Conservation (phyloP, 37 sponge, comb jelly and placozoan genomes). For the Dysidea cf. avara region DNA sequence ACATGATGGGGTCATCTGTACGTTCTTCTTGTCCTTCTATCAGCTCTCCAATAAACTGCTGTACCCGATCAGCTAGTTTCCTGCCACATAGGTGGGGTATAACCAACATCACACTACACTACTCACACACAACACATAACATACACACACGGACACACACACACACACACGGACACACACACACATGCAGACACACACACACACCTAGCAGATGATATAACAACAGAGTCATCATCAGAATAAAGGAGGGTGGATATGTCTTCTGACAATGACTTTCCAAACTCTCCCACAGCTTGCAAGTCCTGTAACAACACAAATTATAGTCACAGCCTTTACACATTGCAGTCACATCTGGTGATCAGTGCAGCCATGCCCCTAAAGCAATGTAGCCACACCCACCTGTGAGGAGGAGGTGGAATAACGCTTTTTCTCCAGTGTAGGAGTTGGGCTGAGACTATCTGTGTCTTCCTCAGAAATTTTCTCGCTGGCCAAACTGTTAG, state of each 20-base stretch:
- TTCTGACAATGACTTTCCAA: constrained; percentile 9
- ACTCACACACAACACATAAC: background rate
- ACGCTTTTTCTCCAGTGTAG: background rate
- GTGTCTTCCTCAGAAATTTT: too few relatives aligned
- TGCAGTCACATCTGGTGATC: too few relatives aligned
- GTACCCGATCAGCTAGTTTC: too few relatives aligned
- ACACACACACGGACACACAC: background rate
- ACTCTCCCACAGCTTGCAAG: background rate
- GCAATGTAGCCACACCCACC: too few relatives aligned
- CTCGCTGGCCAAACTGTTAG: too few relatives aligned
- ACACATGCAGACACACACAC: background rate
- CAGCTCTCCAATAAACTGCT: too few relatives aligned
- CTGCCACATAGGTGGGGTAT: too few relatives aligned
- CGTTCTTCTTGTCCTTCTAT: background rate
- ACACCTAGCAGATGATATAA: constrained; percentile 51
- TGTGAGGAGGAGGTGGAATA: too few relatives aligned
- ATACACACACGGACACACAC: background rate
- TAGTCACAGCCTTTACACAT: too few relatives aligned
- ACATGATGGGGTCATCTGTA: background rate
- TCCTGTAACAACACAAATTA: background rate
- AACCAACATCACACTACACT: too few relatives aligned
- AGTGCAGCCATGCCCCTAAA: too few relatives aligned
- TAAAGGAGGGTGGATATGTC: constrained; percentile 41
- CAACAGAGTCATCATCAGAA: constrained; percentile 44
- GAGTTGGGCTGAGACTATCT: too few relatives aligned